Conservation (phyloP, 2,888 invertebrate genomes). For the Miltochrista miniata region DNA sequence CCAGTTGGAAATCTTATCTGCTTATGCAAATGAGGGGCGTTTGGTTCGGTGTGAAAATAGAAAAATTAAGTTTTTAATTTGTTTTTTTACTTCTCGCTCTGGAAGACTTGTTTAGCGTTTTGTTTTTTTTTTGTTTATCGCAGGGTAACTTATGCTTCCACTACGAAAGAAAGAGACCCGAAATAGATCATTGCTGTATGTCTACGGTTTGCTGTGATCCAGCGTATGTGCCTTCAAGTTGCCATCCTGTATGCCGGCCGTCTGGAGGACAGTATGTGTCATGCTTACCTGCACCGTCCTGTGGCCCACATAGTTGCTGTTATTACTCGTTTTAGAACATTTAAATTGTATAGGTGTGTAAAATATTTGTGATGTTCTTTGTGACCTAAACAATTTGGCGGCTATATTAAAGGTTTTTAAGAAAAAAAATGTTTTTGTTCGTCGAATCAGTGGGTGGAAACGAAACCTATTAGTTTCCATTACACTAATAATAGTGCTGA, state of each 20-base stretch:
- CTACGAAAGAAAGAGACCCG: constrained; percentile 55
- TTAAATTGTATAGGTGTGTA: constrained; percentile 12
- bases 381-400: constrained; percentile 51
- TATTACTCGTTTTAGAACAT: constrained; percentile 28
- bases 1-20: constrained; percentile 61
- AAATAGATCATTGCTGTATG: constrained; percentile 14
- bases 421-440: background rate
- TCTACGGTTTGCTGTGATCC: background rate
- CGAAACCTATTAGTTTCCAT: too few relatives aligned
- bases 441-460: too few relatives aligned
- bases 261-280: constrained; percentile 35
- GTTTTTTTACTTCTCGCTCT: too few relatives aligned
- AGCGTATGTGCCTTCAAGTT: background rate
- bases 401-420: constrained; percentile 46
- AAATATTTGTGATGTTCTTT: constrained; percentile 25
- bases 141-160: constrained; percentile 71
- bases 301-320: constrained; percentile 38
- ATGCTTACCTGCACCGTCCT: constrained; percentile 38
- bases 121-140: constrained; percentile 34
- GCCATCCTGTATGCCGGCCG: background rate
- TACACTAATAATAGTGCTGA: too few relatives aligned
- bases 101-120: constrained; percentile 6
- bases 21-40: constrained; percentile 68
- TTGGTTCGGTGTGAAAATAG: constrained; percentile 36
- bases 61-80: constrained; percentile 13